Percentiles rank a stretch among this genome's conserved stretches.
Evolutionary conservation across 2,888 invertebrate species (phyloP).

Genomic region (Nomada ruficornis): DNA sequence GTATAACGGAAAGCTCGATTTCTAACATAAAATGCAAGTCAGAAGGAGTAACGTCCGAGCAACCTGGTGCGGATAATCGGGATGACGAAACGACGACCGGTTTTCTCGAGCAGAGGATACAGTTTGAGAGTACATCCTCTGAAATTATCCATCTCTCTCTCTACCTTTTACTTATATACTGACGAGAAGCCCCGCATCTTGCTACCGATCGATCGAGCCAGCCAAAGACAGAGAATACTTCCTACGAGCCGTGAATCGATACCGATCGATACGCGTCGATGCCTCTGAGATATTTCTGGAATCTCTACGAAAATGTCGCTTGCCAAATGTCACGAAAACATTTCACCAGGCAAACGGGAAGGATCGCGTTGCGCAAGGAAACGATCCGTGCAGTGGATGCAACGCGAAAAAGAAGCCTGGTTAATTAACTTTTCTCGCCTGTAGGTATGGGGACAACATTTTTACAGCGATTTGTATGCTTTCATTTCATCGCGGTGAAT

Average conservation of each 20-base stretch:
- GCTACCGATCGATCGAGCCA: constrained; percentile 47
- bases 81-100: constrained; percentile 73
- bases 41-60: constrained; percentile 65
- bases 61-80: constrained; percentile 67
- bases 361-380: constrained; percentile 14
- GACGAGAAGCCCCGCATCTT: constrained; percentile 48
- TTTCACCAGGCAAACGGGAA: background rate
- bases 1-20: constrained; percentile 62
- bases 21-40: constrained; percentile 59
- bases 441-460: too few species aligned
- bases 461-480: too few species aligned
- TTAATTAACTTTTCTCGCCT: background rate
- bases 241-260: constrained; percentile 46
- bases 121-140: constrained; percentile 65
- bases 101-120: constrained; percentile 68
- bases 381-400: background rate
- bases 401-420: background rate
- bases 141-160: constrained; percentile 57
- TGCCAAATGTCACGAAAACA: constrained; percentile 53
- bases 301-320: constrained; percentile 13
- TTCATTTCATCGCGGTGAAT: too few species aligned
- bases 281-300: constrained; percentile 48
- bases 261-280: constrained; percentile 52
- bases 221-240: constrained; percentile 48
- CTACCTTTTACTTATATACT: constrained; percentile 18